phyloP scores from a whole-genome alignment of 2,113 vertebrate genomes.

The Platysteira castanea region DNA sequence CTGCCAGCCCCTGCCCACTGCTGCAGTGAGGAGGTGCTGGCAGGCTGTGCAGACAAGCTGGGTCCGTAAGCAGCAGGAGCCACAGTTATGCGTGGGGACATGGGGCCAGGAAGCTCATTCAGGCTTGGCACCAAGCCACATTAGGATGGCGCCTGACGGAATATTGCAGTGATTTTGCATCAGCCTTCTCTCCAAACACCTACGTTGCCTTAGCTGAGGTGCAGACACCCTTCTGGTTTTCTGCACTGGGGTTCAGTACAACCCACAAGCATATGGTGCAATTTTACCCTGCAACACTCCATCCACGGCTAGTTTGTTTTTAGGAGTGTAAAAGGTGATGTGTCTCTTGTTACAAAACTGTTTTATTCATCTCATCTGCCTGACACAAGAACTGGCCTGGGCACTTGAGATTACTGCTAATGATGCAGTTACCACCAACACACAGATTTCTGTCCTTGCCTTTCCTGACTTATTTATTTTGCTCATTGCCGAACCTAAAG shows the following conservation, averaged over 20 bases:
- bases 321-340: background rate
- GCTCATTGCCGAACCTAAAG: background rate
- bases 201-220: background rate
- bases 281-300: background rate
- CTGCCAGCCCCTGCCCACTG: background rate
- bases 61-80: background rate
- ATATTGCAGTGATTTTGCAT: background rate
- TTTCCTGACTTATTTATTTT: background rate
- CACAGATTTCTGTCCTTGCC: background rate
- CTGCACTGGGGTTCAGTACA: background rate
- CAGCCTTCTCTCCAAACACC: background rate
- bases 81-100: accelerated
- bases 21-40: background rate
- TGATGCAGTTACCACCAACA: background rate
- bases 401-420: background rate
- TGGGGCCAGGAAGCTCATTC: background rate
- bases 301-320: background rate
- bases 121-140: background rate
- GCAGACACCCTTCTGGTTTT: background rate
- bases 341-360: background rate
- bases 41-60: background rate
- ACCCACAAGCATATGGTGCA: background rate
- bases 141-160: background rate
- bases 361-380: background rate
- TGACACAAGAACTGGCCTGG: background rate